Base-by-base conservation (phyloP, 1,140 invertebrate species). In the Drosophila ironensis region DNA sequence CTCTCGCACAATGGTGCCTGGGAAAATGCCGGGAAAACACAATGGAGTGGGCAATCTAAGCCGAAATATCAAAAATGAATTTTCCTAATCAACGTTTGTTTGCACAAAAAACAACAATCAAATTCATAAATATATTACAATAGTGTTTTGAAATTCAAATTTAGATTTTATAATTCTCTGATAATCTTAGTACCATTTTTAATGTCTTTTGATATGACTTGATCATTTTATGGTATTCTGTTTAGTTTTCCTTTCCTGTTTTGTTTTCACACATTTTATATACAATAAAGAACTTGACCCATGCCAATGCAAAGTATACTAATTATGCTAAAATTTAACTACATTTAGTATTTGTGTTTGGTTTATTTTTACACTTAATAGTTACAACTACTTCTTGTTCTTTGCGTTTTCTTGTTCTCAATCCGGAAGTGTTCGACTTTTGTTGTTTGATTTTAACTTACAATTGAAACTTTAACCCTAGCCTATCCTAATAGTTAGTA, bases 181-280 rank as follows among this genome's bases (percentile, higher is more conserved):
- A 50, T 84, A 70, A 77, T 72, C 41, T 72, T 57, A 82, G 78
- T 84, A 84, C 69, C 77, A 82, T 82, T 72, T 82, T 61, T 59
- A 82, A 82, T 82, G 69, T 76, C 78, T 69, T 88, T 73, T 87
- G 82, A 87, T 87, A 87, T 87, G 82, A 87, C 73, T 87, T 87
- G 75, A 87, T 81, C 84, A 87, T 76, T 73, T 77, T 53, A 60
- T 71, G 66, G 66, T 74, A 71, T 66, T 60, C 50, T 54, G 42
- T 46, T 56, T 53, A 12, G 20, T 37, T 40, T 24, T 47, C 19
- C 14, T 37, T 44, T 53, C 38, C 51, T 51, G 17, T 51, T 25
- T 27, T 35, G 8, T 40, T 11, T 48, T 40, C 16, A 11, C 35
- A 11, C 27, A 19, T 41, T 46, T 46, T 63, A 63, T 63, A 17